phyloP scores from a whole-genome alignment of 2,888 invertebrate genomes.

The Cylloceria caligata region DNA sequence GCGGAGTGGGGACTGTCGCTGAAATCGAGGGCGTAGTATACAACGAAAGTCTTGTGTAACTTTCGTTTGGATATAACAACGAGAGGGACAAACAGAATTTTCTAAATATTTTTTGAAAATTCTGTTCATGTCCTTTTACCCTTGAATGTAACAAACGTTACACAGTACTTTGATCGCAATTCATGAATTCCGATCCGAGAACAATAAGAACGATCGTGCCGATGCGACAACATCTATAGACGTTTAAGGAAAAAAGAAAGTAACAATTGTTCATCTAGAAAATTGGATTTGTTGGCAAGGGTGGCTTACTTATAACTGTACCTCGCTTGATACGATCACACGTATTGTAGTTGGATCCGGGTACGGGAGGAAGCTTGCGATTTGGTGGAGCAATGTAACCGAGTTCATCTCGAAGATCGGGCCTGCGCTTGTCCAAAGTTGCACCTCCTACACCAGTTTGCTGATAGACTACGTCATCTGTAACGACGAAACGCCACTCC shows the following conservation, averaged over 20 bases:
- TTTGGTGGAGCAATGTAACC: conserved; percentile 97
- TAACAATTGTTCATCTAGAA: conserved; percentile 74
- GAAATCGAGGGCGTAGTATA: too few species aligned
- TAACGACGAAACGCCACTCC: conserved; percentile 66
- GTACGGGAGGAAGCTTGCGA: conserved; percentile 95
- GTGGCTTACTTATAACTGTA: conserved; percentile 94
- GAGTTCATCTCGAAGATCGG: conserved; percentile 93
- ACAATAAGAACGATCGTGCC: conserved; percentile 78
- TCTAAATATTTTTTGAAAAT: too few species aligned
- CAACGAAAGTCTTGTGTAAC: conserved; percentile 19
- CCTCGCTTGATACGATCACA: conserved; percentile 97
- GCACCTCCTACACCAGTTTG: conserved; percentile 91
- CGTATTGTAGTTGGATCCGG: conserved; percentile 96
- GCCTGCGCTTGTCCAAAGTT: conserved; percentile 93
- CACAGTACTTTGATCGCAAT: conserved; percentile 32
- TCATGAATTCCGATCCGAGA: conserved; percentile 41
- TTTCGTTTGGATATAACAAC: conserved; percentile 1
- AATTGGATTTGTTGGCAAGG: conserved; percentile 79
- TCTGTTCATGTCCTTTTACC: not conserved
- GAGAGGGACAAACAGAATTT: not conserved
- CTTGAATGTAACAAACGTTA: not conserved
- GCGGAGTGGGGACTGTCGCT: too few species aligned
- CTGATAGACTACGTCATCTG: conserved; percentile 97
- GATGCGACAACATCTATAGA: conserved; percentile 81
- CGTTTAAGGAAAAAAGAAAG: conserved; percentile 67